These are phyloP conservation scores for Bombus affinis DNA, from an alignment of 1,140 invertebrate genomes.

Conservation along the genomic window DNA sequence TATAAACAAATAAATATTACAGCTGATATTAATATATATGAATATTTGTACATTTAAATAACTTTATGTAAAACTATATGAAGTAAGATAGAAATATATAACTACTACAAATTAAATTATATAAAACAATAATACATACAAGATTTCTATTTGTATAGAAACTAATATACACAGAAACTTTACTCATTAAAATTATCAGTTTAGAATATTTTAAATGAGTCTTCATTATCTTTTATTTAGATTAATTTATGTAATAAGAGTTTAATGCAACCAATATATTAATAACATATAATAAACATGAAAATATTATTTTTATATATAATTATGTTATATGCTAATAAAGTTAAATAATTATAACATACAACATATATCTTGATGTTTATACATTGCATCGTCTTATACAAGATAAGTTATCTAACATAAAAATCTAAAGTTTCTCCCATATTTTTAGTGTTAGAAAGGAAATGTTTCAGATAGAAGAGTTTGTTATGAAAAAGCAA, in stretches of 20 bases:
- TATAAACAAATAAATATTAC: neutral
- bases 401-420: neutral
- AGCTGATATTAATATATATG: neutral
- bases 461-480: neutral
- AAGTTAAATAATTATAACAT: too few relatives aligned
- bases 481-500: neutral
- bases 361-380: slow-evolving; percentile 15
- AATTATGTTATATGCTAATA: neutral
- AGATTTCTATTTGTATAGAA: neutral
- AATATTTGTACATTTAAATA: neutral
- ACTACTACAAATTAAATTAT: neutral
- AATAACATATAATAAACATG: neutral
- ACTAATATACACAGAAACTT: neutral
- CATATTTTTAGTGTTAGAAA: neutral
- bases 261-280: neutral
- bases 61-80: neutral
- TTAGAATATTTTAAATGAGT: neutral
- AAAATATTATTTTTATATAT: neutral
- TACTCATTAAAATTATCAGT: neutral
- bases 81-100: neutral
- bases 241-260: neutral
- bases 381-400: slow-evolving; percentile 10
- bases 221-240: neutral
- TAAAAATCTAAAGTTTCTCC: neutral
- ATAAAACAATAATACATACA: neutral